Base-by-base conservation (phyloP, 2,888 invertebrate genomes). In the Meganola albula region DNA sequence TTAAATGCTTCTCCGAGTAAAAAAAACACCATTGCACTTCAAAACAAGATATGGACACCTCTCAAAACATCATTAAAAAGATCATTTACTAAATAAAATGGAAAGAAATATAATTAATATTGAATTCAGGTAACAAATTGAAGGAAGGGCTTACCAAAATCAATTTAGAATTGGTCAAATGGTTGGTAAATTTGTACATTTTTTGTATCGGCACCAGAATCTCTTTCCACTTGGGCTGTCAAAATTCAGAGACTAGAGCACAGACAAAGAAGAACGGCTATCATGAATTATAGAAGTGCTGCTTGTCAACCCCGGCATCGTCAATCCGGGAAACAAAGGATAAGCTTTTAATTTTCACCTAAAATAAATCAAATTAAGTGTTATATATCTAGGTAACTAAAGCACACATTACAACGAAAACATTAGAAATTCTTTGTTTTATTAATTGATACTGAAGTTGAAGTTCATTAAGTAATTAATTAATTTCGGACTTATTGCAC, bases 151-250 rank as follows among this genome's bases (percentile, higher is more conserved):
- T 39, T 71, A 82, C 82, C 76, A 84, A 71, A 59, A 82, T 63
- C 53, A 83, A 68, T 62, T 71, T 74, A 55, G 72, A 44, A 68
- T 75, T 79, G 48, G 72, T 43, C 68, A 85, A 63, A 67, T 74
- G 69, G 48, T 71, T 78, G 43, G 76, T 71, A 68, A 85, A 76
- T 83, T 73, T 80, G 45, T 74, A 80, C 85, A 85, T 85, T 83
- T 53, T 84, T 83, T n/a, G n/a, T n/a, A n/a, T n/a, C 75, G 74
- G 72, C 71, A 74, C 66, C n/a, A n/a, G 64, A 73, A 72, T 63
- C 65, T 69, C 71, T 62, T 61, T 68, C 60, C 64, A 66, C 72
- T 73, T 57, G 67, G 64, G 63, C 70, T 74, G 79, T 78, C 82
- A 79, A 72, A 75, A 69, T 55, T 69, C 75, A 62, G 77, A 69